Base-by-base conservation (phyloP, 2,113 vertebrate genomes). In the Oxyura jamaicensis region DNA sequence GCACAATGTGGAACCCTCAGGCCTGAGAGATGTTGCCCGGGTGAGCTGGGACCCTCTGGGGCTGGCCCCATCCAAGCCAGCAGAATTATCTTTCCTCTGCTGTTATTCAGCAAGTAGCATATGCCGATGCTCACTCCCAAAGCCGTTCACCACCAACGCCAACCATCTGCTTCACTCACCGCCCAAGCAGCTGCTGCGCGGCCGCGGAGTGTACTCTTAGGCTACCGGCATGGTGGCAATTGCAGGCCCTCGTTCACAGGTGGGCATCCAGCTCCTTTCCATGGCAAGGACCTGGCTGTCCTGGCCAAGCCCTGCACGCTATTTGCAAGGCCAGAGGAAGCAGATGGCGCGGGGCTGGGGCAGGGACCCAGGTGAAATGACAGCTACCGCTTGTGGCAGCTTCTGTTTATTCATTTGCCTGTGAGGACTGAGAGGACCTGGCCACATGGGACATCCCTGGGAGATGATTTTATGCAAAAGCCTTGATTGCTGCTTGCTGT, bases 1-100 rank as follows among this genome's bases (percentile, higher is more conserved):
- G 73, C 1, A 1, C 0, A 0, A 10, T 11, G 39, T 44, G 48
- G 80, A 69, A 26, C 16, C 23, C 0, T 1, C 19, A 68, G 42
- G 29, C 53, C 65, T 58, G 22, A 60, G 16, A 42, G 36, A 50
- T 39, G 42, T 28, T 72, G 39, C 22, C 62, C 2, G 4, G 56
- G 52, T 42, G 71, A 68, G 35, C 72, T 0, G 0, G 31, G 19
- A 39, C 15, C 6, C 35, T 73, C 74, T 73, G 66, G 53, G 73
- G 7, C 17, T 82, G 71, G 13, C 26, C 26, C 2, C 1, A 33
- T 44, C 22, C 0, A 2, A 79, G 46, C 31, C 10, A 73, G 53
- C 44, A 83, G 79, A 88, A 62, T 26, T 9, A 41, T 20, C 59
- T 55, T 73, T 41, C 65, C 25, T 3, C 44, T 74, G 52, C 50